Evolutionary conservation across 2,888 invertebrate genomes (phyloP).

Genomic region (Scelioninae gen. 1): DNA sequence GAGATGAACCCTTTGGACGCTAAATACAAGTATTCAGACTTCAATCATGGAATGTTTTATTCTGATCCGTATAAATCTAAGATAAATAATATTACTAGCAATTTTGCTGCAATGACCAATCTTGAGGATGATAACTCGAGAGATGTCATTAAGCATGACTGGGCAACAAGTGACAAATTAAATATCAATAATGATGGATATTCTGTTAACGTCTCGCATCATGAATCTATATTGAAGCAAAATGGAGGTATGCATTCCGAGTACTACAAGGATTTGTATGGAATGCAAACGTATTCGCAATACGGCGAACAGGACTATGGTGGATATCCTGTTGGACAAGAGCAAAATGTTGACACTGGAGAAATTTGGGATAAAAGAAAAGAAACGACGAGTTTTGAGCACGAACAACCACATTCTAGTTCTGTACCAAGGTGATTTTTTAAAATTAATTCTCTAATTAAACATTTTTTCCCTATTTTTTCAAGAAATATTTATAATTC

Average conservation of each 20-base stretch:
- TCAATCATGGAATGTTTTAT: constrained; percentile 82
- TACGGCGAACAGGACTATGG: constrained; percentile 81
- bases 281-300: constrained; percentile 79
- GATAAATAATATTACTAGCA: constrained; percentile 79
- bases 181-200: constrained; percentile 80
- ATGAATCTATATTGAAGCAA: constrained; percentile 79
- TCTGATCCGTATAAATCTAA: constrained; percentile 81
- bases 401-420: constrained; percentile 86
- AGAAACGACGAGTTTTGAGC: constrained; percentile 87
- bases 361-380: constrained; percentile 85
- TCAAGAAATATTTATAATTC: no score
- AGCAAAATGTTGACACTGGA: constrained; percentile 83
- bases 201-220: constrained; percentile 80
- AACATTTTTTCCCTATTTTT: no score
- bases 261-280: constrained; percentile 82
- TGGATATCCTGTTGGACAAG: constrained; percentile 81
- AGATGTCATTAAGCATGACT: constrained; percentile 78
- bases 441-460: no score
- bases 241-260: constrained; percentile 80
- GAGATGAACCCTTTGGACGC: constrained; percentile 80
- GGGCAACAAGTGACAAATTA: constrained; percentile 79
- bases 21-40: constrained; percentile 84
- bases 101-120: constrained; percentile 79
- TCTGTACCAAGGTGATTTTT: constrained; percentile 81
- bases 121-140: constrained; percentile 78